Percentiles rank a stretch among this genome's conserved stretches.
These are phyloP conservation scores for Nephrotoma guestfalica DNA, from an alignment of 2,888 invertebrate species.

Conservation along the genomic window DNA sequence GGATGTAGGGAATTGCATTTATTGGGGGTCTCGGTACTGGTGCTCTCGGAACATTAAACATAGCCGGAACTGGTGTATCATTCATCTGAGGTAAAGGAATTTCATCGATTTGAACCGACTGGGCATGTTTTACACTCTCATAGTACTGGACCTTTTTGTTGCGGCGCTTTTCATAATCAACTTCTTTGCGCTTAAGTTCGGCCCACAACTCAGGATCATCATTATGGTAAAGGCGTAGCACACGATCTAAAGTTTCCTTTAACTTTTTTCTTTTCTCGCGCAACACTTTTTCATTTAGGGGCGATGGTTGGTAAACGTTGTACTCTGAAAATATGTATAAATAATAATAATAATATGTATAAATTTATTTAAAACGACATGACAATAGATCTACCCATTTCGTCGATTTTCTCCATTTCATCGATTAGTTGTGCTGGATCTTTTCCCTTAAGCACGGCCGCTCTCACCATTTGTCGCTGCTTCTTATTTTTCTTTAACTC, in stretches of 20 bases:
- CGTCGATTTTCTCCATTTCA: slow-evolving; percentile 95
- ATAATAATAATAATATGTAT: no score
- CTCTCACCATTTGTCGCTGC: slow-evolving; percentile 88
- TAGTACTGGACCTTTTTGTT: slow-evolving; percentile 80
- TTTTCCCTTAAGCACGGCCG: slow-evolving; percentile 94
- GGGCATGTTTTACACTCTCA: slow-evolving; percentile 90
- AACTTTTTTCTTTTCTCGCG: slow-evolving; percentile 93
- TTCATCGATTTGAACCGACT: slow-evolving; percentile 88
- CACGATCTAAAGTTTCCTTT: slow-evolving; percentile 86
- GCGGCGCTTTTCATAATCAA: slow-evolving; percentile 83
- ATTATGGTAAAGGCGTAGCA: slow-evolving; percentile 90
- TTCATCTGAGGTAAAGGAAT: slow-evolving; percentile 65
- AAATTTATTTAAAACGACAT: neutral
- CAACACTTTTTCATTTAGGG: slow-evolving; percentile 89
- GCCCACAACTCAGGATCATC: slow-evolving; percentile 91
- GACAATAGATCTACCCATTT: slow-evolving; percentile 63
- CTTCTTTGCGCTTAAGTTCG: slow-evolving; percentile 78
- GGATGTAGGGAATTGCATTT: slow-evolving; percentile 31
- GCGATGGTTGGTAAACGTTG: slow-evolving; percentile 87
- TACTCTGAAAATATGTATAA: slow-evolving; percentile 52
- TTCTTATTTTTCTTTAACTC: slow-evolving; percentile 98
- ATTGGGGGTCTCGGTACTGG: slow-evolving; percentile 25
- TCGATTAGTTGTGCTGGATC: slow-evolving; percentile 90
- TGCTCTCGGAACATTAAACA: slow-evolving; percentile 26
- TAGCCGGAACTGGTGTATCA: slow-evolving; percentile 29